phyloP scores from a whole-genome alignment of 2,797 vertebrate genomes.

The Lithobates pipiens region DNA sequence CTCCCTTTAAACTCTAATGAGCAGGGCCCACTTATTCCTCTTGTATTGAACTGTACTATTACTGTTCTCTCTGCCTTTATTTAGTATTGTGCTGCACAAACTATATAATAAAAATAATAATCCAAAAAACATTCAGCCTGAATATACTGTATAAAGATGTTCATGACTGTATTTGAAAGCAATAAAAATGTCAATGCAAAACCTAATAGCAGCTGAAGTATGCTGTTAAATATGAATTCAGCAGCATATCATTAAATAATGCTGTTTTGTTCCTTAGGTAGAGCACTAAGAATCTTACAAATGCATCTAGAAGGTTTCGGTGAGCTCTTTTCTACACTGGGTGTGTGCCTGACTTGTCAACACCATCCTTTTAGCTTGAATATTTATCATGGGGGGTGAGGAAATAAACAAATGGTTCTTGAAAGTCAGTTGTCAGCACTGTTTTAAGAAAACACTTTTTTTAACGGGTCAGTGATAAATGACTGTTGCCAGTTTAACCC shows the following conservation, averaged over 20 bases:
- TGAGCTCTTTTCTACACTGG: constrained; percentile 29
- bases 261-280: constrained; percentile 7
- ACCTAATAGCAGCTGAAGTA: background rate
- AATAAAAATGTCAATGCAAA: too few relatives aligned
- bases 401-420: constrained; percentile 55
- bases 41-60: too few relatives aligned
- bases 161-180: too few relatives aligned
- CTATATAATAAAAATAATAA: too few relatives aligned
- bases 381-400: constrained; percentile 50
- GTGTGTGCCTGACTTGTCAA: constrained; percentile 39
- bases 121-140: too few relatives aligned
- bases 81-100: too few relatives aligned
- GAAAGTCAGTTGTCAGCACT: constrained; percentile 51
- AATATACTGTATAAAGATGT: too few relatives aligned
- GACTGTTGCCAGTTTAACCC: constrained; percentile 3
- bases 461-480: constrained; percentile 28
- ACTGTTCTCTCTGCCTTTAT: too few relatives aligned
- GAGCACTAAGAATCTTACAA: constrained; percentile 20
- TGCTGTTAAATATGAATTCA: background rate
- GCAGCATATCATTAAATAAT: constrained; percentile 15
- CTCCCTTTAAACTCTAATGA: too few relatives aligned
- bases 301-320: constrained; percentile 28
- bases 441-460: constrained; percentile 40
- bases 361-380: constrained; percentile 36
- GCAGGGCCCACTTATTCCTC: too few relatives aligned